A percentile compares a stretch with the other conserved stretches of the same genome.
Evolutionary conservation across 2,797 vertebrate species (phyloP).

Genomic region (Allobates femoralis): DNA sequence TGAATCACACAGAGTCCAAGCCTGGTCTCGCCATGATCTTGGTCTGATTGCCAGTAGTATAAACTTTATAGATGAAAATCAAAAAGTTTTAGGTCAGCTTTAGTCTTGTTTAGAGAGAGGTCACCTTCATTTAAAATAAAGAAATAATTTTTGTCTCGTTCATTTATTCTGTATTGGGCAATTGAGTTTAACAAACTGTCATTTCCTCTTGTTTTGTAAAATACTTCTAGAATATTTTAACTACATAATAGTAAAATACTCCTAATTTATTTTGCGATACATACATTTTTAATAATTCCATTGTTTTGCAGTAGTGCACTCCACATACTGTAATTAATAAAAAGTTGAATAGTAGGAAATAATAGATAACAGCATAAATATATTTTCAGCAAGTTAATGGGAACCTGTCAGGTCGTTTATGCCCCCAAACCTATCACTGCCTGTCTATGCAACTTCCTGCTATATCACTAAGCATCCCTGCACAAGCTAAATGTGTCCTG

Average conservation of each 20-base stretch:
- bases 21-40: slow-evolving; percentile 19
- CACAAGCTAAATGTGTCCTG: too few relatives aligned
- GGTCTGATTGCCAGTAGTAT: background rate
- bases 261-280: background rate
- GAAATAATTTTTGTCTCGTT: background rate
- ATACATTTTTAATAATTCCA: background rate
- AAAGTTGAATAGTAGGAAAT: background rate
- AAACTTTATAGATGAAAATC: slow-evolving; percentile 24
- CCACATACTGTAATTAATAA: background rate
- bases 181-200: background rate
- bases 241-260: background rate
- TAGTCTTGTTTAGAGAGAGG: slow-evolving; percentile 21
- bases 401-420: too few relatives aligned
- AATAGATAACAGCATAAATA: background rate
- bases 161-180: background rate
- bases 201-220: background rate
- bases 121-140: slow-evolving; percentile 36
- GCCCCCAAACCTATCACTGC: too few relatives aligned
- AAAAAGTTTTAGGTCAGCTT: background rate
- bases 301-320: background rate
- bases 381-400: too few relatives aligned
- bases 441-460: too few relatives aligned
- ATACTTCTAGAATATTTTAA: background rate
- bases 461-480: too few relatives aligned
- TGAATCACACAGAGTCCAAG: background rate